A percentile compares a stretch with the other conserved stretches of the same genome.
phyloP scores from a whole-genome alignment of 92 coral and sea anemone genomes.

The Zoanthus solanderi region DNA sequence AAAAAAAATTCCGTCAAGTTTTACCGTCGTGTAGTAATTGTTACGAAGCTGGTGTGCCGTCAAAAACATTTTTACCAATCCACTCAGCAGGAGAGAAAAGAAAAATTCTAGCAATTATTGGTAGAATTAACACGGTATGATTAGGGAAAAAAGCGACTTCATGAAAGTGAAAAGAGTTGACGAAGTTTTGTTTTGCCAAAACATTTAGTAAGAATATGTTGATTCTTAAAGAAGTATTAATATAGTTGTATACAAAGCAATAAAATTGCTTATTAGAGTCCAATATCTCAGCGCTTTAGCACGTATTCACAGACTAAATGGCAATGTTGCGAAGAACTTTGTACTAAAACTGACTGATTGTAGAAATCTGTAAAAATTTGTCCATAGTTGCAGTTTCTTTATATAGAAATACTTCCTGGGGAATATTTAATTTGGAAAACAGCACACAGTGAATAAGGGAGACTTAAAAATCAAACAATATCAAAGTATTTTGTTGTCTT shows the following conservation, averaged over 20 bases:
- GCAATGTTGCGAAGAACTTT: background rate
- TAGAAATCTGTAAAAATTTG: background rate
- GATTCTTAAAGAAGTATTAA: background rate
- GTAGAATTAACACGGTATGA: conserved; percentile 26
- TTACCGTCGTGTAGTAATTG: conserved; percentile 39
- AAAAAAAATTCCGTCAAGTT: conserved; percentile 40
- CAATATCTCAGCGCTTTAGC: conserved; percentile 13
- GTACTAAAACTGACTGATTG: background rate
- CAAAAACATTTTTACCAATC: conserved; percentile 38
- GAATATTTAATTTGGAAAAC: background rate
- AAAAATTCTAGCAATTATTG: conserved; percentile 21
- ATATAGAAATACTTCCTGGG: background rate
- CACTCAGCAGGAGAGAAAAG: conserved; percentile 24
- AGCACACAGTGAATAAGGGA: background rate
- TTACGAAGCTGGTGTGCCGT: conserved; percentile 30
- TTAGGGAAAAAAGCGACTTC: no score
- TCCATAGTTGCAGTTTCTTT: background rate
- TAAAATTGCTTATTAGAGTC: background rate
- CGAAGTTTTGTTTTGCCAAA: background rate
- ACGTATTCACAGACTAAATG: background rate
- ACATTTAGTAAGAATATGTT: background rate
- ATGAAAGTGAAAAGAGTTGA: background rate
- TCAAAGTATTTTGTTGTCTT: background rate
- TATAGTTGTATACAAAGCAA: background rate
- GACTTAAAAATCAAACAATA: background rate